phyloP scores from a whole-genome alignment of 1,140 invertebrate species.

The Cheumatopsyche charites region DNA sequence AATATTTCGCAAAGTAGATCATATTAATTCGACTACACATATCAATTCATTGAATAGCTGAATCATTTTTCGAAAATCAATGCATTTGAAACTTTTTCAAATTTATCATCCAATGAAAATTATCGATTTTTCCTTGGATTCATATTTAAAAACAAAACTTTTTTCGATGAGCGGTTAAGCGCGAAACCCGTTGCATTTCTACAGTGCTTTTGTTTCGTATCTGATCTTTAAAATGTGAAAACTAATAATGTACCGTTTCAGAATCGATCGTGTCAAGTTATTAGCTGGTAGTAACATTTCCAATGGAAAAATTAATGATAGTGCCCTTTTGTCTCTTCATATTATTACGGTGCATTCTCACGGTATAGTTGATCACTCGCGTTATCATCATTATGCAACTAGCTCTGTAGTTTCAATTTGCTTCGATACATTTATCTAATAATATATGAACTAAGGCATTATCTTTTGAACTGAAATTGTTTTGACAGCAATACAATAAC shows the following conservation, averaged over 20 bases:
- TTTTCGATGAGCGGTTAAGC: conserved; percentile 4
- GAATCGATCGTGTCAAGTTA: conserved; percentile 25
- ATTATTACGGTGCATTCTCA: conserved; percentile 23
- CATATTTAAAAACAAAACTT: no score
- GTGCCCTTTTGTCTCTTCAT: conserved; percentile 29
- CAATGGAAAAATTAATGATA: conserved; percentile 26
- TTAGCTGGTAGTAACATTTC: conserved; percentile 32
- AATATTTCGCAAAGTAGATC: conserved; percentile 27
- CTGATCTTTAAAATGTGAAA: conserved; percentile 22
- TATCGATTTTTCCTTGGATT: no score
- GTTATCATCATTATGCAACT: conserved; percentile 23
- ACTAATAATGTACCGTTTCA: background rate
- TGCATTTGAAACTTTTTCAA: no score
- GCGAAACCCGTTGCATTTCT: background rate
- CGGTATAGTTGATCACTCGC: conserved; percentile 19
- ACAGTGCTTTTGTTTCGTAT: conserved; percentile 6
- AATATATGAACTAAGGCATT: no score
- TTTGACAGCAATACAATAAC: no score
- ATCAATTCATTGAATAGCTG: conserved; percentile 2
- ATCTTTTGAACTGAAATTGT: no score
- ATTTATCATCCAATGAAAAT: no score
- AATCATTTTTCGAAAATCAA: no score
- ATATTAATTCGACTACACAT: conserved; percentile 1
- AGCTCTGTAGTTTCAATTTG: background rate
- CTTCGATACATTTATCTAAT: background rate